These are phyloP conservation scores for Torymus texanus DNA, from an alignment of 2,888 invertebrate genomes.

Conservation along the genomic window DNA sequence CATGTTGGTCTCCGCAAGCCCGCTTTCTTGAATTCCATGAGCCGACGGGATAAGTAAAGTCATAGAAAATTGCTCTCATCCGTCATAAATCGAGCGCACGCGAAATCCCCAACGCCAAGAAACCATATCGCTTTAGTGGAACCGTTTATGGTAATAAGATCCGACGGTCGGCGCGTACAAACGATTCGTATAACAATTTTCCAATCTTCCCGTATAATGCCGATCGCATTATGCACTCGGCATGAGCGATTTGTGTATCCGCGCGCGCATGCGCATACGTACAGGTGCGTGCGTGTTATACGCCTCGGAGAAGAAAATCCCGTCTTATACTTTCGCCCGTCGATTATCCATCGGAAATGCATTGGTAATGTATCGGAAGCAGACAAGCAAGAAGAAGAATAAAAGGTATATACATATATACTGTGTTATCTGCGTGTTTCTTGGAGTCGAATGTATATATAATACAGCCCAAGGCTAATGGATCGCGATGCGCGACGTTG, in stretches of 20 bases:
- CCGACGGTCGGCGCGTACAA: not conserved
- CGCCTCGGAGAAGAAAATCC: conserved; percentile 12
- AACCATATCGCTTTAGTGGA: not conserved
- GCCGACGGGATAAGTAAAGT: not conserved
- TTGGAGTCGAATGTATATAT: conserved; percentile 11
- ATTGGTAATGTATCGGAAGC: conserved; percentile 1
- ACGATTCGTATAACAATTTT: conserved; percentile 34
- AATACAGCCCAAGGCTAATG: not conserved
- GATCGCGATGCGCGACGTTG: conserved; percentile 17
- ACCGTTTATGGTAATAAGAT: conserved; percentile 30
- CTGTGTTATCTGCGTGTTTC: not conserved
- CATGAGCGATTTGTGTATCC: conserved; percentile 20
- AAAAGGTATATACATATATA: conserved; percentile 1
- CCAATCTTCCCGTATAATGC: conserved; percentile 24
- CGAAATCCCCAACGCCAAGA: not conserved
- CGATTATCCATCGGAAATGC: conserved; percentile 32
- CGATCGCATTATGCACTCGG: conserved; percentile 34
- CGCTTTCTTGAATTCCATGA: too few species aligned
- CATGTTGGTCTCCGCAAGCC: too few species aligned
- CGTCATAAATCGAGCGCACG: conserved; percentile 18
- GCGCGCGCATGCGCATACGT: not conserved
- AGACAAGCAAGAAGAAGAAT: not conserved
- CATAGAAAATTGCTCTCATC: conserved; percentile 10
- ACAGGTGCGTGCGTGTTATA: not conserved
- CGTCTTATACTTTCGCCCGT: conserved; percentile 1